Evolutionary conservation across 2,888 invertebrate genomes (phyloP).

Genomic region (Eupithecia tripunctaria): DNA sequence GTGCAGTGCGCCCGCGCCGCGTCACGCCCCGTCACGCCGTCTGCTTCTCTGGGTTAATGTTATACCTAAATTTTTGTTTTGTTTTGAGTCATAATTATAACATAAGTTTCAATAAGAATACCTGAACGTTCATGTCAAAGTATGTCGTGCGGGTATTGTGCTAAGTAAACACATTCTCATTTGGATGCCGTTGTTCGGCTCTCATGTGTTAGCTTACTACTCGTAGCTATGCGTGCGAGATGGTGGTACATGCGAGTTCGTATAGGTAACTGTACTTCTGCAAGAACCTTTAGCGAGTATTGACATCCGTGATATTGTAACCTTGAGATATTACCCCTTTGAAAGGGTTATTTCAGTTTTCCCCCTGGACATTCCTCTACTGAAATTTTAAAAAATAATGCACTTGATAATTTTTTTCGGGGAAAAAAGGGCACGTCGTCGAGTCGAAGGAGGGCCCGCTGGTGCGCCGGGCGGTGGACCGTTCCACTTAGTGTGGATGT

Average conservation of each 20-base stretch:
- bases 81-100: neutral
- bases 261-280: too few relatives aligned
- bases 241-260: too few relatives aligned
- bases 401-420: too few relatives aligned
- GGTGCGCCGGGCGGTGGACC: neutral
- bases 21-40: constrained; percentile 16
- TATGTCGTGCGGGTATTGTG: neutral
- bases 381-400: too few relatives aligned
- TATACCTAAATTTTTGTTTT: neutral
- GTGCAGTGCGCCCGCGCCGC: neutral
- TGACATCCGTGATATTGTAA: neutral
- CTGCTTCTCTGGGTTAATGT: neutral
- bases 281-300: neutral
- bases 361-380: too few relatives aligned
- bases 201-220: neutral
- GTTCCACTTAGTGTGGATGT: constrained; percentile 20
- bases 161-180: neutral
- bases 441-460: too few relatives aligned
- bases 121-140: neutral
- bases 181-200: neutral
- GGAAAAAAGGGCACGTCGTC: too few relatives aligned
- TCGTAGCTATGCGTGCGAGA: neutral
- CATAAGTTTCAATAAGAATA: constrained; percentile 6
- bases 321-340: neutral
- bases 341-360: too few relatives aligned